phyloP scores from a whole-genome alignment of 2,888 invertebrate species.

The Drosophila prostipennis region DNA sequence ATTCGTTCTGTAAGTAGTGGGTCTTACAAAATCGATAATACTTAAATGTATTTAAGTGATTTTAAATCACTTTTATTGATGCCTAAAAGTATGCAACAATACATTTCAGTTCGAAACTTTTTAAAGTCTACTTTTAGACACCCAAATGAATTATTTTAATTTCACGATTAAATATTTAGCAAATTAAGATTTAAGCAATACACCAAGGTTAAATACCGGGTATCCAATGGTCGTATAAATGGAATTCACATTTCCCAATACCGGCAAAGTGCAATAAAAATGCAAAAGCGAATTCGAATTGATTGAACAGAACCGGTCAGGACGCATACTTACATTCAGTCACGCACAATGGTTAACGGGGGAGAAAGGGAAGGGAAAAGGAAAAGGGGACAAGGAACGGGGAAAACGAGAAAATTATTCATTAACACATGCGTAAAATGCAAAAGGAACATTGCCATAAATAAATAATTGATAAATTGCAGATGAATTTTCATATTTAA shows the following conservation, averaged over 20 bases:
- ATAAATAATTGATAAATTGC: slow-evolving; percentile 84
- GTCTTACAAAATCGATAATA: too few species aligned
- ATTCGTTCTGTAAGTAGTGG: too few species aligned
- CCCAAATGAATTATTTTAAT: too few species aligned
- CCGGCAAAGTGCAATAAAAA: slow-evolving; percentile 71
- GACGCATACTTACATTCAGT: slow-evolving; percentile 32
- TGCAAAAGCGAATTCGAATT: slow-evolving; percentile 66
- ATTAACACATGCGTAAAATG: slow-evolving; percentile 77
- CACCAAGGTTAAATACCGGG: background rate
- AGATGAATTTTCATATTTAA: slow-evolving; percentile 83
- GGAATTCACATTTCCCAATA: background rate
- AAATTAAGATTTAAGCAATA: too few species aligned
- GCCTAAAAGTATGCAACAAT: too few species aligned
- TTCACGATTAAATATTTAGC: too few species aligned
- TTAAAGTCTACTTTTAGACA: too few species aligned
- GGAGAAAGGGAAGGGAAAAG: background rate
- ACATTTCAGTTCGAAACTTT: too few species aligned
- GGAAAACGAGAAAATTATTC: slow-evolving; percentile 72
- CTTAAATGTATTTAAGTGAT: too few species aligned
- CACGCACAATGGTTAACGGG: slow-evolving; percentile 28
- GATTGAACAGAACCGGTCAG: slow-evolving; percentile 54
- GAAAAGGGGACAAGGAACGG: background rate
- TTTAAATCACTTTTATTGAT: too few species aligned
- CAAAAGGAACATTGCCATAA: slow-evolving; percentile 78
- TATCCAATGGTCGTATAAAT: background rate